Conservation (phyloP, 2,113 vertebrate genomes). For the Antechinus stuartii region DNA sequence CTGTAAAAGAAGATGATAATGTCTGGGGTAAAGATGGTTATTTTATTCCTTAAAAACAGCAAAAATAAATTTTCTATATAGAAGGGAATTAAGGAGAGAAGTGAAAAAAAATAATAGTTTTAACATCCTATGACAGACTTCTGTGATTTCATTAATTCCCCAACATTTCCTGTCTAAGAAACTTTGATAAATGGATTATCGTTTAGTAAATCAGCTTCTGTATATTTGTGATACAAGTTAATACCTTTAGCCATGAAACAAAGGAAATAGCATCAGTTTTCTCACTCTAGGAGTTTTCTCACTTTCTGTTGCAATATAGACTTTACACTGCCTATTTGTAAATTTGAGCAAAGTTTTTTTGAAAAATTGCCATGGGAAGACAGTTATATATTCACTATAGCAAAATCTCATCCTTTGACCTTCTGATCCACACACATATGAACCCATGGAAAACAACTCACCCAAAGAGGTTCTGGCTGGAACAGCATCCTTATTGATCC, state of each 20-base stretch:
- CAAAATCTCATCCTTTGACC: background rate
- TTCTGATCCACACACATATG: background rate
- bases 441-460: constrained; percentile 73
- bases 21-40: background rate
- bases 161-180: background rate
- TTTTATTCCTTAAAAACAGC: background rate
- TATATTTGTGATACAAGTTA: background rate
- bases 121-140: background rate
- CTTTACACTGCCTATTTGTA: background rate
- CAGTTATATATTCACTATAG: background rate
- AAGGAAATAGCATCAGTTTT: background rate
- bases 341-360: constrained; percentile 20
- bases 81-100: background rate
- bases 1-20: background rate
- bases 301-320: background rate
- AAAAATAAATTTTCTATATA: background rate
- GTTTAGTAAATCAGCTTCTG: background rate
- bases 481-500: constrained; percentile 99
- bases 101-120: background rate
- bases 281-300: background rate
- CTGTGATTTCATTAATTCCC: background rate
- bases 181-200: background rate
- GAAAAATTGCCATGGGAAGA: background rate
- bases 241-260: background rate
- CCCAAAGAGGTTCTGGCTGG: constrained; percentile 98